These are phyloP conservation scores for Catocala fraxini DNA, from an alignment of 2,888 invertebrate genomes.

Conservation along the genomic window DNA sequence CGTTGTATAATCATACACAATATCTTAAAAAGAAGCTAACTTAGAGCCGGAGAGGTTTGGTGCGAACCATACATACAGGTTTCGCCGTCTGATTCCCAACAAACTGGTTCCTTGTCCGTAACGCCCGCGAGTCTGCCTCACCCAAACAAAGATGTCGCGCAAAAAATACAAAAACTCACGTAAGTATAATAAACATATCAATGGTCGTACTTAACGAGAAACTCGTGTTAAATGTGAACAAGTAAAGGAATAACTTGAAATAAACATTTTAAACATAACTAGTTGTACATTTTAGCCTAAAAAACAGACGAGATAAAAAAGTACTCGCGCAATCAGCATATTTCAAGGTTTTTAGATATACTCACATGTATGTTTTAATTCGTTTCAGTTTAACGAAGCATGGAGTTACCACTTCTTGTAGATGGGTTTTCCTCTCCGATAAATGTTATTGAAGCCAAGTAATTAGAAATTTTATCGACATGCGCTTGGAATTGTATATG, in stretches of 20 bases:
- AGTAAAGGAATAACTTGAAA: slow-evolving; percentile 19
- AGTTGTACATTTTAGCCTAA: slow-evolving; percentile 24
- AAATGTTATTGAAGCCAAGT: background rate
- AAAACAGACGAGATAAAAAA: slow-evolving; percentile 27
- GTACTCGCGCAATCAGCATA: slow-evolving; percentile 19
- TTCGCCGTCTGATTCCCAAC: slow-evolving; percentile 53
- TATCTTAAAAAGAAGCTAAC: slow-evolving; percentile 16
- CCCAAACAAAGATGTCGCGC: slow-evolving; percentile 60
- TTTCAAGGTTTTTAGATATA: slow-evolving; percentile 39
- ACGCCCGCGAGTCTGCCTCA: slow-evolving; percentile 81
- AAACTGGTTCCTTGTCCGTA: slow-evolving; percentile 77
- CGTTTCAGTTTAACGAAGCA: slow-evolving; percentile 38
- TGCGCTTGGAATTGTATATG: too few species aligned
- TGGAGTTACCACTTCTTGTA: slow-evolving; percentile 6
- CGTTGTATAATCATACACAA: background rate
- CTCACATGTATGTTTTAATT: slow-evolving; percentile 27
- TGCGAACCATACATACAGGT: slow-evolving; percentile 42
- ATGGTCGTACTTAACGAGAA: slow-evolving; percentile 44
- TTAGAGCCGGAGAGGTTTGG: slow-evolving; percentile 33
- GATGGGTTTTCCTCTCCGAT: slow-evolving; percentile 1
- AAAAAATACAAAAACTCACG: slow-evolving; percentile 61
- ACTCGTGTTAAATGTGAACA: slow-evolving; percentile 42
- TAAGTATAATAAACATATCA: slow-evolving; percentile 53
- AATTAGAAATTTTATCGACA: background rate
- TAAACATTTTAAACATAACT: background rate